Conservation (phyloP, 2,888 invertebrate species). For the Plebejus argus region DNA sequence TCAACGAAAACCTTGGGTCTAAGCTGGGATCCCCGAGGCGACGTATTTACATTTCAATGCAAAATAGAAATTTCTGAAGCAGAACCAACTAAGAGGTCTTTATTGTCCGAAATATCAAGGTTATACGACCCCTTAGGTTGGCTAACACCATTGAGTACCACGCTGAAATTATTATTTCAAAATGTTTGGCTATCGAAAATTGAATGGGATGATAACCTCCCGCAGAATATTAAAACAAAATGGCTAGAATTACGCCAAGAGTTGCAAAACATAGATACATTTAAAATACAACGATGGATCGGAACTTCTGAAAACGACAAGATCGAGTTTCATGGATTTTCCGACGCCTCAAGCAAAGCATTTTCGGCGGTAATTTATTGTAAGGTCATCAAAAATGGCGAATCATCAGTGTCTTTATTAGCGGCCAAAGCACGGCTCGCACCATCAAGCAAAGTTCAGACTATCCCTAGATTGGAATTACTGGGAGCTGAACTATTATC, state of each 20-base stretch:
- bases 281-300: not conserved
- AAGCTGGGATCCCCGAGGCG: slow-evolving; percentile 33
- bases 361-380: not conserved
- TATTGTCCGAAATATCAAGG: slow-evolving; percentile 16
- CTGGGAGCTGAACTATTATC: not conserved
- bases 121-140: not conserved
- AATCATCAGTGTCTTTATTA: not conserved
- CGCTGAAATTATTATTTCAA: not conserved
- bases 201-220: slow-evolving; percentile 1
- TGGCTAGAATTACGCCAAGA: too few relatives aligned
- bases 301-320: slow-evolving; percentile 1
- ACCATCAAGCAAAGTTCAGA: not conserved
- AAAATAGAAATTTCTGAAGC: not conserved
- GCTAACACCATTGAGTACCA: too few relatives aligned
- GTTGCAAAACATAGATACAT: slow-evolving; percentile 1
- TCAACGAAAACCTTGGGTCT: slow-evolving; percentile 36
- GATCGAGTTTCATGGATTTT: not conserved
- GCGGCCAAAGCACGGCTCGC: not conserved
- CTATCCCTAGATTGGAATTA: not conserved
- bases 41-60: slow-evolving; percentile 32
- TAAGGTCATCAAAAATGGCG: not conserved
- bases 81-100: not conserved
- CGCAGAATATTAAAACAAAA: not conserved
- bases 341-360: slow-evolving; percentile 1
- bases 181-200: not conserved